Evolutionary conservation across 2,113 vertebrate genomes (phyloP).

Genomic region (Cathartes aura): DNA sequence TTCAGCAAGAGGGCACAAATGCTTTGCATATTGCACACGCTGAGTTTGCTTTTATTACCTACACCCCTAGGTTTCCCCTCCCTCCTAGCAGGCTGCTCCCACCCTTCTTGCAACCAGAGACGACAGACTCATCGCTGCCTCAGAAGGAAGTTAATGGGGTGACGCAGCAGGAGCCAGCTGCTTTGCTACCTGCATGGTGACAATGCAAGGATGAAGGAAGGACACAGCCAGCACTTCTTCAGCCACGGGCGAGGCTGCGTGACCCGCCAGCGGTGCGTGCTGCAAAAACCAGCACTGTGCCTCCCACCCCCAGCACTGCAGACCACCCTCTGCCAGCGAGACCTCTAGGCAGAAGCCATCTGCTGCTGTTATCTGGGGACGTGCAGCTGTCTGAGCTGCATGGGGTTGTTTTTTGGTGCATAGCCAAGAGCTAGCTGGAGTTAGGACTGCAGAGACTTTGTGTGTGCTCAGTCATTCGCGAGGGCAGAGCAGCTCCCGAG

Average conservation of each 20-base stretch:
- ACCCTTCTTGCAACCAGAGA: background rate
- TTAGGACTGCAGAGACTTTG: constrained; percentile 5
- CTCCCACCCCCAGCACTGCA: background rate
- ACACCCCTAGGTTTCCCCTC: background rate
- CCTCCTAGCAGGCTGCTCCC: background rate
- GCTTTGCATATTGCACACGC: background rate
- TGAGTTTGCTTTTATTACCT: background rate
- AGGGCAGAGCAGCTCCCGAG: background rate
- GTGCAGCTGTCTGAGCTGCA: background rate
- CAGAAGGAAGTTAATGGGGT: background rate
- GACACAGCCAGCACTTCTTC: background rate
- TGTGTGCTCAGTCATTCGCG: background rate
- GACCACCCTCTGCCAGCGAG: constrained; percentile 9
- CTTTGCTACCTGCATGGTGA: constrained; percentile 47
- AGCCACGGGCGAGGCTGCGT: rapidly evolving
- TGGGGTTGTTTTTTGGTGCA: background rate
- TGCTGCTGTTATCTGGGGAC: constrained; percentile 12
- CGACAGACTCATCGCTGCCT: background rate
- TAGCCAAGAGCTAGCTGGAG: constrained; percentile 26
- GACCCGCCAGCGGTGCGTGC: background rate
- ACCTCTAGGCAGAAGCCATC: constrained; percentile 43
- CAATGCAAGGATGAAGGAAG: constrained; percentile 36
- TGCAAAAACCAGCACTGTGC: background rate
- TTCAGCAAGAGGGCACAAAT: background rate
- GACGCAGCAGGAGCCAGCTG: constrained; percentile 50